Evolutionary conservation across 1,140 invertebrate genomes (phyloP).

Genomic region (Penaeus indicus): DNA sequence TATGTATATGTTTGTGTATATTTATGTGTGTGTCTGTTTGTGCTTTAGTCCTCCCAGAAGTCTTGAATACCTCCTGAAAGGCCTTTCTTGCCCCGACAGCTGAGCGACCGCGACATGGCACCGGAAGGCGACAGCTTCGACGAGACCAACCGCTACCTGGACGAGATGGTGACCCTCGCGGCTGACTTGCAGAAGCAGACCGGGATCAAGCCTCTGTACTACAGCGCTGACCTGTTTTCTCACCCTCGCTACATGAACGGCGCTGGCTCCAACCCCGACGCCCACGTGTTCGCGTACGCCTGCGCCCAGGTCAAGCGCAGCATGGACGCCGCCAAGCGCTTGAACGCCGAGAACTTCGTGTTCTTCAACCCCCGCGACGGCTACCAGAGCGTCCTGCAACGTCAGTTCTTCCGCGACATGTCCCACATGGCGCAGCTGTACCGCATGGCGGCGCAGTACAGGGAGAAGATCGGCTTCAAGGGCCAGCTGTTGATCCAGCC

Average conservation of each 20-base stretch:
- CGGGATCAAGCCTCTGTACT: conserved; percentile 55
- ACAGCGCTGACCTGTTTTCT: conserved; percentile 60
- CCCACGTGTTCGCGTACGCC: conserved; percentile 65
- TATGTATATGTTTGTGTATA: too few species aligned
- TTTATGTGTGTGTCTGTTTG: too few species aligned
- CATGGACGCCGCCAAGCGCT: conserved; percentile 59
- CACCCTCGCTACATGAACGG: conserved; percentile 66
- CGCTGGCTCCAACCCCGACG: conserved; percentile 62
- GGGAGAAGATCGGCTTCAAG: conserved; percentile 65
- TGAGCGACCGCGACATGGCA: conserved; percentile 58
- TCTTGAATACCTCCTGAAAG: too few species aligned
- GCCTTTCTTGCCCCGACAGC: neutral
- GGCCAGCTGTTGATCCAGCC: conserved; percentile 66
- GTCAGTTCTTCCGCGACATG: conserved; percentile 60
- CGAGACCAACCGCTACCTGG: conserved; percentile 45
- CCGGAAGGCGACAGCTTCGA: conserved; percentile 52
- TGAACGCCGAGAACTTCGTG: conserved; percentile 65
- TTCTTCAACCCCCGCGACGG: conserved; percentile 66
- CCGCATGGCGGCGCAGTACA: conserved; percentile 65
- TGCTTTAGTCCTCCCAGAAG: too few species aligned
- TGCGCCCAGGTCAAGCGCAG: conserved; percentile 62
- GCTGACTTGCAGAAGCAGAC: conserved; percentile 61
- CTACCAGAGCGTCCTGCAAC: conserved; percentile 64
- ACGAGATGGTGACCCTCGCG: conserved; percentile 57
- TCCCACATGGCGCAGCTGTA: conserved; percentile 66